These are phyloP conservation scores for Characodon lateralis DNA, from an alignment of 2,797 vertebrate species.

Conservation along the genomic window DNA sequence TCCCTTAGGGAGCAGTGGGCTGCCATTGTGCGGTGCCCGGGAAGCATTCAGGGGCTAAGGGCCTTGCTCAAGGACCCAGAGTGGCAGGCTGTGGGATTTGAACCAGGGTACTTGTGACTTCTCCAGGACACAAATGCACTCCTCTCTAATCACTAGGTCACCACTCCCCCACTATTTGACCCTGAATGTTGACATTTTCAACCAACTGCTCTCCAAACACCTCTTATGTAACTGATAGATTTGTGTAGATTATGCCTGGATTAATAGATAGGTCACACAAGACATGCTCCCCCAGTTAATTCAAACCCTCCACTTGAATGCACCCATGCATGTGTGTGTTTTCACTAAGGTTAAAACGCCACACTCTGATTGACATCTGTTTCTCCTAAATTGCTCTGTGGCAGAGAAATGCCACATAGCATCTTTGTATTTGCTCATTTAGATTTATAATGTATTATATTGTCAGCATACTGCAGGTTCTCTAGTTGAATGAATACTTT, in stretches of 20 bases:
- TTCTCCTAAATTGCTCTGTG: slow-evolving; percentile 13
- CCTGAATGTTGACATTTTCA: too few relatives aligned
- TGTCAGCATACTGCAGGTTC: background rate
- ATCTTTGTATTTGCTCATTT: background rate
- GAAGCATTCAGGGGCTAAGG: too few relatives aligned
- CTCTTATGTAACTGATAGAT: slow-evolving; percentile 15
- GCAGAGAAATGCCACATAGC: slow-evolving; percentile 7
- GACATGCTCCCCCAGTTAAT: slow-evolving; percentile 7
- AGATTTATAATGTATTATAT: background rate
- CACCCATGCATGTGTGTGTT: background rate
- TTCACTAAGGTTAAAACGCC: too few relatives aligned
- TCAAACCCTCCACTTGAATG: background rate
- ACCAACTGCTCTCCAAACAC: background rate
- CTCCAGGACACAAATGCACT: too few relatives aligned
- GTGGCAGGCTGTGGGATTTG: too few relatives aligned
- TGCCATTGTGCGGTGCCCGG: too few relatives aligned
- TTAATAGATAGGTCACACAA: slow-evolving; percentile 9
- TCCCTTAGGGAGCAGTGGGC: too few relatives aligned
- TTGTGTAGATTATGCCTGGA: slow-evolving; percentile 12
- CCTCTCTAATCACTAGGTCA: too few relatives aligned
- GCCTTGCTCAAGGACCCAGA: too few relatives aligned
- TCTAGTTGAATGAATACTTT: background rate
- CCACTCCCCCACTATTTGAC: too few relatives aligned
- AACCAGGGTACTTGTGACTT: too few relatives aligned
- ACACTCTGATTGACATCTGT: slow-evolving; percentile 29